Conservation (phyloP, 2,113 vertebrate species). For the Corvus cornix region DNA sequence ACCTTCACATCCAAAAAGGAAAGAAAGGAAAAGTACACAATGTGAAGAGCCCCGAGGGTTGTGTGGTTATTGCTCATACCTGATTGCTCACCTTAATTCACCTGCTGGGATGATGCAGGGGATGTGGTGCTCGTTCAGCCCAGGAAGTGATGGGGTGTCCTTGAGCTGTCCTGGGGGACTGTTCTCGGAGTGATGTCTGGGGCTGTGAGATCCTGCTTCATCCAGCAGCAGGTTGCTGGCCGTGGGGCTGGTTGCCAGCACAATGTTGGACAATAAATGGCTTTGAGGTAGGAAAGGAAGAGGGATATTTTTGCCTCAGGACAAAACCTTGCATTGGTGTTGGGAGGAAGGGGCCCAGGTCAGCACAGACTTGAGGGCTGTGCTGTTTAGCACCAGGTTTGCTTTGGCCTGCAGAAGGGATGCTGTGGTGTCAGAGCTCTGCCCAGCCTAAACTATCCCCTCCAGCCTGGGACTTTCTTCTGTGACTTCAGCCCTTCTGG, state of each 20-base stretch:
- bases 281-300: background rate
- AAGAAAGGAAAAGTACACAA: background rate
- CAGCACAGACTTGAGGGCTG: rapidly evolving
- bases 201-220: background rate
- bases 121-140: background rate
- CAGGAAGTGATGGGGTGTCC: rapidly evolving
- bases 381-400: rapidly evolving
- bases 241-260: background rate
- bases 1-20: background rate
- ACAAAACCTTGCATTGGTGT: rapidly evolving
- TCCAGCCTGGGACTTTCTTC: background rate
- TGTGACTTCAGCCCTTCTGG: background rate
- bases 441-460: rapidly evolving
- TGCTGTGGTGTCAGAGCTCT: background rate
- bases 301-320: background rate
- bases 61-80: background rate
- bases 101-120: background rate
- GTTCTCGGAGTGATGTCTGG: rapidly evolving
- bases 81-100: rapidly evolving
- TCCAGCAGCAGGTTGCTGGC: background rate
- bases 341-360: background rate
- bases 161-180: no score
- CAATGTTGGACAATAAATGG: background rate
- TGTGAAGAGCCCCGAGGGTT: background rate
- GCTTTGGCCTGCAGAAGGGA: background rate